These are phyloP conservation scores for Drosophila azteca DNA, from an alignment of 1,140 invertebrate genomes.

Conservation along the genomic window DNA sequence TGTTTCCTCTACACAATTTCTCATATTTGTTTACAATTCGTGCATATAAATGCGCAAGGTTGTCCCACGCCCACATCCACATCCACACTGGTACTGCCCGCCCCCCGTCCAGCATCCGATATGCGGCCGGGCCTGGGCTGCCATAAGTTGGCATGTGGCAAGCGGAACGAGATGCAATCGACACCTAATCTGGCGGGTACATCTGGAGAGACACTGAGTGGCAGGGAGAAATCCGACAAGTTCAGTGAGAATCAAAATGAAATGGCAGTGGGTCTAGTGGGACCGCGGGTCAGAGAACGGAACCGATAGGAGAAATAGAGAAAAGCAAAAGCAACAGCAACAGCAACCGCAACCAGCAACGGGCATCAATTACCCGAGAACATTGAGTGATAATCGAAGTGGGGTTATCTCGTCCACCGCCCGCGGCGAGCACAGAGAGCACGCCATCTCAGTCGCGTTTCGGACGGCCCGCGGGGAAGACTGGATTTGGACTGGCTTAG, in stretches of 20 bases:
- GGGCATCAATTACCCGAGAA: conserved; percentile 43
- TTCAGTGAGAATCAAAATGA: neutral
- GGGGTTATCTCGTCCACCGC: conserved; percentile 48
- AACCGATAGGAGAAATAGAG: neutral
- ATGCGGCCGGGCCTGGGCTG: conserved; percentile 14
- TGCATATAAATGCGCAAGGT: conserved; percentile 72
- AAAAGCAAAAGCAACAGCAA: no score
- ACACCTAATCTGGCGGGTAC: conserved; percentile 61
- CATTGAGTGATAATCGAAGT: conserved; percentile 51
- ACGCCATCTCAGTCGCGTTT: conserved; percentile 3
- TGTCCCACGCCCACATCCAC: conserved; percentile 7
- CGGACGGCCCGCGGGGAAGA: conserved; percentile 2
- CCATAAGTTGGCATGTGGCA: conserved; percentile 65
- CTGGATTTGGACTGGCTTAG: no score
- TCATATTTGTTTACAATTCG: conserved; percentile 76
- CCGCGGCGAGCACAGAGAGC: conserved; percentile 11
- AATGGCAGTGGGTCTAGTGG: neutral
- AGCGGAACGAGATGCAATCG: conserved; percentile 66
- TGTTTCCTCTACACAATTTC: conserved; percentile 52
- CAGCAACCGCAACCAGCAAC: conserved; percentile 12
- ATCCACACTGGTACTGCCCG: neutral
- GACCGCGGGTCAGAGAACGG: conserved; percentile 1
- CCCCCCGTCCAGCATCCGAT: neutral
- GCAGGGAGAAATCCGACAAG: conserved; percentile 6
- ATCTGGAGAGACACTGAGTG: conserved; percentile 9